These are phyloP conservation scores for Papilio elwesi DNA, from an alignment of 2,888 invertebrate genomes.

Conservation along the genomic window DNA sequence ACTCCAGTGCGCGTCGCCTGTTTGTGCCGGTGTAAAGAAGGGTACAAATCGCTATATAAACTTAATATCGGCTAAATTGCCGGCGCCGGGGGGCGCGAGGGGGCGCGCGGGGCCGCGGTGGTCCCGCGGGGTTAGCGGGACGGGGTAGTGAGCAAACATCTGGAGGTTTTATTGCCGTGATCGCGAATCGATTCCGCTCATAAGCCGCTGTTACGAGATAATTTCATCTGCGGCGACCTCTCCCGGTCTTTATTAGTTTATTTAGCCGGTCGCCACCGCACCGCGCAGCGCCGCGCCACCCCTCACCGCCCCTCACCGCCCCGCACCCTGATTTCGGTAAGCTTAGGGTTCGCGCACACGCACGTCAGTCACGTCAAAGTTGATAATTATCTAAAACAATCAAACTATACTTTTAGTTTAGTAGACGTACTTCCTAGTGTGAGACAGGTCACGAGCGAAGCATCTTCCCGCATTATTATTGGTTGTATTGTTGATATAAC, in stretches of 20 bases:
- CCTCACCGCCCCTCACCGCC: background rate
- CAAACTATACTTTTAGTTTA: too few relatives aligned
- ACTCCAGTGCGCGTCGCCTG: slow-evolving; percentile 47
- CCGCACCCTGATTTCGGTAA: background rate
- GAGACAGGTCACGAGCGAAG: too few relatives aligned
- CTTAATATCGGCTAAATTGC: slow-evolving; percentile 80
- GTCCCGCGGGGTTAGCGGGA: slow-evolving; percentile 44
- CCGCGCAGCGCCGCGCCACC: background rate
- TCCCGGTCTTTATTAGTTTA: slow-evolving; percentile 52
- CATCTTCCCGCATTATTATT: too few relatives aligned
- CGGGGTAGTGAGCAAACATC: slow-evolving; percentile 64
- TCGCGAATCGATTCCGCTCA: slow-evolving; percentile 78
- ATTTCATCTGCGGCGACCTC: slow-evolving; percentile 59
- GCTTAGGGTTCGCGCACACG: background rate
- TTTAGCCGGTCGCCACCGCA: slow-evolving; percentile 44
- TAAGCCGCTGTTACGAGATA: slow-evolving; percentile 67
- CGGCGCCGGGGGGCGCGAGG: slow-evolving; percentile 58
- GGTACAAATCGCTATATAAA: slow-evolving; percentile 82
- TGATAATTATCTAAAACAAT: too few relatives aligned
- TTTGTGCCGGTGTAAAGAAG: slow-evolving; percentile 70
- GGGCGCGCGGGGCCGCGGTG: slow-evolving; percentile 41
- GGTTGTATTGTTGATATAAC: too few relatives aligned
- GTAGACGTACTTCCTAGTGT: too few relatives aligned
- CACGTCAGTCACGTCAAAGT: background rate
- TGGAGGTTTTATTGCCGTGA: slow-evolving; percentile 75